Conservation (phyloP, 1,140 invertebrate species). For the Papilio glaucus region DNA sequence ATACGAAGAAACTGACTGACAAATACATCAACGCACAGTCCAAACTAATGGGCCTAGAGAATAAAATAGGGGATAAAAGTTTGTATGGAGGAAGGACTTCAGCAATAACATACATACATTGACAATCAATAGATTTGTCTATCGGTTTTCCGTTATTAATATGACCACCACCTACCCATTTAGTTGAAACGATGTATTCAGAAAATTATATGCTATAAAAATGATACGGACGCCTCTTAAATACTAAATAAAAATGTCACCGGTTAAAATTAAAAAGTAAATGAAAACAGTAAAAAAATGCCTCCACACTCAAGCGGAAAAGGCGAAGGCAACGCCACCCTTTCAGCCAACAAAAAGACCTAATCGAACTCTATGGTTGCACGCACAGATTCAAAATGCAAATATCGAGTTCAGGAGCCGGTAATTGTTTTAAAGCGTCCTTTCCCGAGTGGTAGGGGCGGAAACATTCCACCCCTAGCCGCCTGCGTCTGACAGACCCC, state of each 20-base stretch:
- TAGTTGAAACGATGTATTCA: too few relatives aligned
- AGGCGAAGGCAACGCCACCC: slow-evolving; percentile 36
- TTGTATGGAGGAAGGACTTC: too few relatives aligned
- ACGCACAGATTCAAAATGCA: slow-evolving; percentile 57
- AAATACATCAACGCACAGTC: too few relatives aligned
- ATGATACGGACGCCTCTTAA: background rate
- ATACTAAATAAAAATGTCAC: background rate
- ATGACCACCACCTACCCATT: too few relatives aligned
- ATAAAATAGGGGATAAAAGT: too few relatives aligned
- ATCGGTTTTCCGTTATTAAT: too few relatives aligned
- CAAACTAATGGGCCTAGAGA: too few relatives aligned
- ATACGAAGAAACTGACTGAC: too few relatives aligned
- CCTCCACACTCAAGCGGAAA: slow-evolving; percentile 31
- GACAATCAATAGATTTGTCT: too few relatives aligned
- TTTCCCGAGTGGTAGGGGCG: slow-evolving; percentile 48
- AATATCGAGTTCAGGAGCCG: slow-evolving; percentile 55
- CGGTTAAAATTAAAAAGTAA: too few relatives aligned
- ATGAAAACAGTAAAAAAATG: slow-evolving; percentile 13
- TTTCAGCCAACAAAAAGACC: slow-evolving; percentile 46
- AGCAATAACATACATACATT: too few relatives aligned
- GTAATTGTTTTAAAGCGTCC: slow-evolving; percentile 64
- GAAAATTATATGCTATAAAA: background rate
- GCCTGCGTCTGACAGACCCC: slow-evolving; percentile 65
- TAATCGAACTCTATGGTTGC: slow-evolving; percentile 39
- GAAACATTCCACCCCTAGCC: slow-evolving; percentile 45